A percentile compares a stretch with the other conserved stretches of the same genome.
Conservation (phyloP, 2,888 invertebrate genomes). For the Melipona bicolor region DNA sequence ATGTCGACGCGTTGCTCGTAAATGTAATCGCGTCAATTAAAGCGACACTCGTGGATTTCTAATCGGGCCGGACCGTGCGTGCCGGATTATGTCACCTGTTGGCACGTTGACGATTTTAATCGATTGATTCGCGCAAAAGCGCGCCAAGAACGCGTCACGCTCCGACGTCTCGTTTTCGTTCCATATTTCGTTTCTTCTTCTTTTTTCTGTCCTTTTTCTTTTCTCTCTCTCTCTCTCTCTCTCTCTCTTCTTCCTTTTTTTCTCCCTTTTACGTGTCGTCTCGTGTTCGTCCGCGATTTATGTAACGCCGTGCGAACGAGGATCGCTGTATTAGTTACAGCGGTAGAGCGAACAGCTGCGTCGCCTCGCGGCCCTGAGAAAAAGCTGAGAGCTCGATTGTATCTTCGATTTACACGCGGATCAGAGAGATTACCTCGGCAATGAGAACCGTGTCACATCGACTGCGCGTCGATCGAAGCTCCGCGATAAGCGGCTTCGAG, state of each 20-base stretch:
- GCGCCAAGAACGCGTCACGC: background rate
- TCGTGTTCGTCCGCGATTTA: constrained; percentile 30
- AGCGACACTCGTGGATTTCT: constrained; percentile 62
- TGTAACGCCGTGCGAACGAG: constrained; percentile 36
- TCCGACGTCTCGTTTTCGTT: background rate
- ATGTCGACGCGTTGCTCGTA: constrained; percentile 37
- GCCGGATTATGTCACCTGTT: constrained; percentile 60
- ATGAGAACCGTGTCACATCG: background rate
- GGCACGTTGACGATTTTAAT: constrained; percentile 57
- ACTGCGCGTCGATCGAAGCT: background rate
- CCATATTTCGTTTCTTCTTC: background rate
- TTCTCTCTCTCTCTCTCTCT: background rate
- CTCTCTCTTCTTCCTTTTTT: background rate
- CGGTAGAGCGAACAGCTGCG: constrained; percentile 23
- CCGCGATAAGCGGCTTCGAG: background rate
- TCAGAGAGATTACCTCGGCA: constrained; percentile 21
- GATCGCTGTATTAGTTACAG: constrained; percentile 54
- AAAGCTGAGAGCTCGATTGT: constrained; percentile 20
- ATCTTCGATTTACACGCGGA: constrained; percentile 36
- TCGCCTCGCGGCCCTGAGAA: constrained; percentile 30
- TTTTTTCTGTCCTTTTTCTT: background rate
- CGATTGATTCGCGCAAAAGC: constrained; percentile 40
- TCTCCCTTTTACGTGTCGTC: background rate
- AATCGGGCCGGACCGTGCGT: constrained; percentile 52
- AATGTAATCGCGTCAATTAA: constrained; percentile 65